These are phyloP conservation scores for Cryptotis parvus DNA, from an alignment of 2,113 vertebrate species.

Conservation along the genomic window DNA sequence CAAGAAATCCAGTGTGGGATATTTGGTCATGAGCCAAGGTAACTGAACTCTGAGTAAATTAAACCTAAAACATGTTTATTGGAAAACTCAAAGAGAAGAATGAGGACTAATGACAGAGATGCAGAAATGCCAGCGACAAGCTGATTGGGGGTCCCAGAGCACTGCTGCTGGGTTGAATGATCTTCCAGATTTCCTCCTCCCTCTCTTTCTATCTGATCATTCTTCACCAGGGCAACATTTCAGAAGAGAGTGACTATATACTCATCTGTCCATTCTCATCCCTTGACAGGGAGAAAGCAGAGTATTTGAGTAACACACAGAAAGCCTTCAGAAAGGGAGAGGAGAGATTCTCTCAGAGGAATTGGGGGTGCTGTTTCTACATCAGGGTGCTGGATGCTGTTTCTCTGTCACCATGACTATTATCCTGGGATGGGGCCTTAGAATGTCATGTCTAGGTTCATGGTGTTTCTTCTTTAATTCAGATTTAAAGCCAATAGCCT, in stretches of 20 bases:
- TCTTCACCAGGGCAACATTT: neutral
- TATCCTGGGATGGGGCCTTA: neutral
- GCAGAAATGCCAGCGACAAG: neutral
- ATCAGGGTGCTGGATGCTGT: neutral
- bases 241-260: neutral
- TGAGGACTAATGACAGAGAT: neutral
- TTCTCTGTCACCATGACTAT: neutral
- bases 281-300: neutral
- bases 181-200: neutral
- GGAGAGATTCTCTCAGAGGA: neutral
- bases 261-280: neutral
- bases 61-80: neutral
- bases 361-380: neutral
- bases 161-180: fast-evolving
- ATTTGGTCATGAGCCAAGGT: neutral
- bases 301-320: neutral
- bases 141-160: too few relatives aligned
- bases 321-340: neutral
- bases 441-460: neutral
- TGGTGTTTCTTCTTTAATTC: neutral
- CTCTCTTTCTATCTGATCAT: neutral
- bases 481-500: neutral
- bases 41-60: neutral
- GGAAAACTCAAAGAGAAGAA: neutral
- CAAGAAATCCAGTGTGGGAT: neutral